Evolutionary conservation across 1,140 invertebrate species (phyloP).

Genomic region (Meloidogyne floridensis): DNA sequence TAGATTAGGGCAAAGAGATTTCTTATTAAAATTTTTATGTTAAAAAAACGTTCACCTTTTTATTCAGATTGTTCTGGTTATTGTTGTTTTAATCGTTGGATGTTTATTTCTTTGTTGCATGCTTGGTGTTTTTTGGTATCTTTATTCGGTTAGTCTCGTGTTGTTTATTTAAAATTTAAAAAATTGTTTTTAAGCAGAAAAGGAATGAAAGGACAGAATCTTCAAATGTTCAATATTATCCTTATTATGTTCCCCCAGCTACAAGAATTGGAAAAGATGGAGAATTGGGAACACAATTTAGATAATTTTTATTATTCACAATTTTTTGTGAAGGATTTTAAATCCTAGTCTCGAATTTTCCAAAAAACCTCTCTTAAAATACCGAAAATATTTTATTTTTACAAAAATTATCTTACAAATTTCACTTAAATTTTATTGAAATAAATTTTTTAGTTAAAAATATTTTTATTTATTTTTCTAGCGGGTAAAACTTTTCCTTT

Average conservation of each 20-base stretch:
- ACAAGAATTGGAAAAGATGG: constrained; percentile 6
- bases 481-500: no score
- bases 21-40: no score
- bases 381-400: no score
- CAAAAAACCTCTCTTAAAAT: neutral
- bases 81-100: constrained; percentile 25
- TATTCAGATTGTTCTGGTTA: constrained; percentile 27
- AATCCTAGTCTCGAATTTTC: neutral
- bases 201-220: neutral
- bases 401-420: no score
- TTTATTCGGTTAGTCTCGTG: constrained; percentile 11
- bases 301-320: neutral
- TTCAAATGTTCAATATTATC: constrained; percentile 5
- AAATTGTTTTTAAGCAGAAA: neutral
- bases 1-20: no score
- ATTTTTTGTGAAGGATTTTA: neutral
- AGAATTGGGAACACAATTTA: neutral
- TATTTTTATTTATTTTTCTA: no score
- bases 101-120: constrained; percentile 26
- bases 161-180: neutral
- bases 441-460: no score
- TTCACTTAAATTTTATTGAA: no score
- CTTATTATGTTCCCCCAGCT: constrained; percentile 6
- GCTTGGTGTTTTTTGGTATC: constrained; percentile 21
- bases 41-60: neutral